Evolutionary conservation across 2,113 vertebrate species (phyloP).

Genomic region (Apodemus sylvaticus): DNA sequence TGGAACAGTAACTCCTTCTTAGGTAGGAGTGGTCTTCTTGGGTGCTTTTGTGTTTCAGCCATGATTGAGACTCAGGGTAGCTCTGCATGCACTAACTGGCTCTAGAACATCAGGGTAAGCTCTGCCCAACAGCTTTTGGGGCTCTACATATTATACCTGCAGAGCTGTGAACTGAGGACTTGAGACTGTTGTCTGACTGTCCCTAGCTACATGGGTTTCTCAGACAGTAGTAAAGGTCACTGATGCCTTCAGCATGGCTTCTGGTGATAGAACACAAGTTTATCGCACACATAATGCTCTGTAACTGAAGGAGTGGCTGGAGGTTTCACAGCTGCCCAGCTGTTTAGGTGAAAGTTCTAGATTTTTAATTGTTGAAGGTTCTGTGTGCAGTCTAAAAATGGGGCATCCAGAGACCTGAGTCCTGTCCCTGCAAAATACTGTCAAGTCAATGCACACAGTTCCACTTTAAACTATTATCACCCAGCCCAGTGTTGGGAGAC

Average conservation of each 20-base stretch:
- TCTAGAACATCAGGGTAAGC: neutral
- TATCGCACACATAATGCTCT: too few relatives aligned
- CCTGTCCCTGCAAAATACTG: neutral
- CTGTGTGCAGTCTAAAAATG: neutral
- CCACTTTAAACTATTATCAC: neutral
- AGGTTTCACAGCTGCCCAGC: neutral
- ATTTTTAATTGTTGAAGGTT: neutral
- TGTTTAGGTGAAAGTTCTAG: neutral
- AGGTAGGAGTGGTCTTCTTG: neutral
- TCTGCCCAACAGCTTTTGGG: neutral
- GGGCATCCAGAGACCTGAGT: neutral
- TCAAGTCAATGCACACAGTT: neutral
- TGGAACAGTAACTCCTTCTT: neutral
- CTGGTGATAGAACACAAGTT: neutral
- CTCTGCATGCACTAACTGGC: neutral
- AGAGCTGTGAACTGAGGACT: neutral
- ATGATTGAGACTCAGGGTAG: neutral
- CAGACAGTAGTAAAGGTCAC: fast-evolving
- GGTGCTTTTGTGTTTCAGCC: neutral
- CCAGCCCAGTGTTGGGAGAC: neutral
- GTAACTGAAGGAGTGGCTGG: neutral
- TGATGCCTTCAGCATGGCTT: neutral
- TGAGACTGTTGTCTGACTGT: neutral
- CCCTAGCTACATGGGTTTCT: neutral
- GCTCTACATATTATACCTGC: too few relatives aligned